Conservation (phyloP, 2,113 vertebrate species). For the Proterorhinus semilunaris region DNA sequence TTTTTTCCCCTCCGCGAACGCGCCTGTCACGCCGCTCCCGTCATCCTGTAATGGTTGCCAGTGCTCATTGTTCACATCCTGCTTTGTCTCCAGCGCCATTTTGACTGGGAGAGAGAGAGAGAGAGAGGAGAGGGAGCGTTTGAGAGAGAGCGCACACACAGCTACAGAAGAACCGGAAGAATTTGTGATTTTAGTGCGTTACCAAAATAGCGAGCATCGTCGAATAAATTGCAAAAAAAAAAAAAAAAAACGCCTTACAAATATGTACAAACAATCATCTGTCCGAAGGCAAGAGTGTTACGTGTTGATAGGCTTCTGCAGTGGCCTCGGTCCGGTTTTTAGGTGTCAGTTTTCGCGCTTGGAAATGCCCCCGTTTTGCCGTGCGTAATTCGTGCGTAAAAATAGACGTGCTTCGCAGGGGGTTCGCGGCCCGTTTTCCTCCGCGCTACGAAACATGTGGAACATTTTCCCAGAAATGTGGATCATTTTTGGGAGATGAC, state of each 20-base stretch:
- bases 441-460: background rate
- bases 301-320: background rate
- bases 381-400: conserved; percentile 32
- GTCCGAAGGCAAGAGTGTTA: too few relatives aligned
- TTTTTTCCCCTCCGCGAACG: conserved; percentile 3
- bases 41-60: conserved; percentile 80
- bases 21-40: conserved; percentile 52
- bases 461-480: background rate
- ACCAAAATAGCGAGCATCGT: background rate
- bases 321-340: background rate
- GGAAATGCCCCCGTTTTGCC: conserved; percentile 12
- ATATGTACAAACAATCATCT: too few relatives aligned
- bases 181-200: background rate
- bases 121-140: conserved; percentile 15
- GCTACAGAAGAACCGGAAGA: too few relatives aligned
- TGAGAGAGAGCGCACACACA: conserved; percentile 16
- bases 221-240: background rate
- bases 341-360: conserved; percentile 1
- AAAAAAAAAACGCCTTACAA: background rate
- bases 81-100: conserved; percentile 85
- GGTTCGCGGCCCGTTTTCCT: too few relatives aligned
- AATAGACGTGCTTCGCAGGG: background rate
- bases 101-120: conserved; percentile 65
- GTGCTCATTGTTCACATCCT: conserved; percentile 81
- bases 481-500: background rate